These are phyloP conservation scores for Agriopis leucophaearia DNA, from an alignment of 2,888 invertebrate genomes.

Conservation along the genomic window DNA sequence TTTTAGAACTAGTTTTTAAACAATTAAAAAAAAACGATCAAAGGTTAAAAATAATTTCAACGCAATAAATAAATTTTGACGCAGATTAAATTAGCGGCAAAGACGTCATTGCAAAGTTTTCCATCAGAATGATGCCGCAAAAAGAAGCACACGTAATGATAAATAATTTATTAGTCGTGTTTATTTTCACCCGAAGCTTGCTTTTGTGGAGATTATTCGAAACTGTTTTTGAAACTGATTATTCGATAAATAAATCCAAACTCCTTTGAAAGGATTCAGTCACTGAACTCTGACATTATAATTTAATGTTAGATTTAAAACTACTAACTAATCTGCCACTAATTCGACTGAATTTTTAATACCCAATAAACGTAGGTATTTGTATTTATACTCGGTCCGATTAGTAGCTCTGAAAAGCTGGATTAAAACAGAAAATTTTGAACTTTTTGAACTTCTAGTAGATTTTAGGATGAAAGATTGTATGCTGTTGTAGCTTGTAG, in stretches of 20 bases:
- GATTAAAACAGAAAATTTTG: no score
- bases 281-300: slow-evolving; percentile 19
- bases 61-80: slow-evolving; percentile 11
- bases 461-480: no score
- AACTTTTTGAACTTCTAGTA: no score
- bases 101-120: slow-evolving; percentile 31
- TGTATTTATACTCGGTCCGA: no score
- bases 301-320: slow-evolving; percentile 1
- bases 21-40: slow-evolving; percentile 2
- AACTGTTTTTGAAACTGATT: no score
- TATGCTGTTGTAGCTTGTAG: no score
- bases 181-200: slow-evolving; percentile 9
- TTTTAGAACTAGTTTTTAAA: neutral
- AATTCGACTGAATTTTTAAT: no score
- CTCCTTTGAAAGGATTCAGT: neutral
- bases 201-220: neutral
- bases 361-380: no score
- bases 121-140: slow-evolving; percentile 14
- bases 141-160: slow-evolving; percentile 9
- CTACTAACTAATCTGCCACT: no score
- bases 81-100: slow-evolving; percentile 23
- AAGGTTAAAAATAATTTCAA: slow-evolving; percentile 1
- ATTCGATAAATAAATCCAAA: neutral
- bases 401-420: no score
- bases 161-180: slow-evolving; percentile 5